Conservation (phyloP, 1,140 invertebrate species). For the Rhopalosiphum maidis region DNA sequence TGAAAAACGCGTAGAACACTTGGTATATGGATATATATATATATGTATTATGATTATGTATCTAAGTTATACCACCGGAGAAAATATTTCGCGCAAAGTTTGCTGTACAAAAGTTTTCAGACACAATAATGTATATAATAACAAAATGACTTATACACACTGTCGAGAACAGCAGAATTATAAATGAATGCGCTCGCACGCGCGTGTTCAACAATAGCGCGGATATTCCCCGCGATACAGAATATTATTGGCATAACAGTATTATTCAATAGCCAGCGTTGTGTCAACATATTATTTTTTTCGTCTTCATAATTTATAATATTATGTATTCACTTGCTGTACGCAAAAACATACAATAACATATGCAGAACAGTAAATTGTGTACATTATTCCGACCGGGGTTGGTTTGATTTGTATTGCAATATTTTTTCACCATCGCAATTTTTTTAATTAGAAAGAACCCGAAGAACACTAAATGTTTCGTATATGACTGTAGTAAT, state of each 20-base stretch:
- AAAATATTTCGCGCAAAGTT: not conserved
- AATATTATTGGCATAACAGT: not conserved
- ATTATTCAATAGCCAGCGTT: not conserved
- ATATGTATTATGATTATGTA: not conserved
- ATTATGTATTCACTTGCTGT: not conserved
- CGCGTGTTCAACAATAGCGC: not conserved
- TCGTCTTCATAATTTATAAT: not conserved
- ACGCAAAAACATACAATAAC: not conserved
- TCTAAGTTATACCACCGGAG: not conserved
- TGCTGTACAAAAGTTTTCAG: not conserved
- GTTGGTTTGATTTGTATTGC: not conserved
- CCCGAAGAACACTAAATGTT: not conserved
- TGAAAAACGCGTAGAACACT: not conserved
- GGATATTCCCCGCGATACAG: not conserved
- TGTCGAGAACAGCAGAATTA: not conserved
- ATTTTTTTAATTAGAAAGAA: not conserved
- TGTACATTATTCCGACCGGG: not conserved
- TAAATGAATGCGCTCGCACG: not conserved
- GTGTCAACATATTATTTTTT: not conserved
- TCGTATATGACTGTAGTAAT: not conserved
- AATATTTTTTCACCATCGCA: not conserved
- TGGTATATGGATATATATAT: not conserved
- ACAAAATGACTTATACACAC: not conserved
- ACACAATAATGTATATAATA: constrained; percentile 1
- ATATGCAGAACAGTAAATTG: not conserved